A percentile compares a stretch with the other conserved stretches of the same genome.
These are phyloP conservation scores for Artemia sinica DNA, from an alignment of 2,888 invertebrate species.

Conservation along the genomic window DNA sequence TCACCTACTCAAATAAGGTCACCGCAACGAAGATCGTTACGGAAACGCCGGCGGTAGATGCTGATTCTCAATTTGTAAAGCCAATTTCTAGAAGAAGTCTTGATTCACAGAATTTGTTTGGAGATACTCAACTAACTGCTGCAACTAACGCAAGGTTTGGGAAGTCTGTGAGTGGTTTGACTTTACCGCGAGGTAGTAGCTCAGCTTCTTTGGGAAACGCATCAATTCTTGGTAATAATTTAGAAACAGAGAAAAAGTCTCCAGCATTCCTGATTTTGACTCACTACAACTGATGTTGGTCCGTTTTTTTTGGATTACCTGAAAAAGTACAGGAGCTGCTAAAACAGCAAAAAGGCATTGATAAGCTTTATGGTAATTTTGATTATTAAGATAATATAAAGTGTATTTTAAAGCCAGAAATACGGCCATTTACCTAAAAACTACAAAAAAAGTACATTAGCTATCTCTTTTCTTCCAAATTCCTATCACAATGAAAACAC, in stretches of 20 bases:
- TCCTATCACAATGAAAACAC: no score
- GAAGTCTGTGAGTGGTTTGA: not conserved
- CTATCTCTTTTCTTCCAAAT: no score
- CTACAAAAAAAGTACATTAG: no score
- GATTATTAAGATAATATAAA: no score
- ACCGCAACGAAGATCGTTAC: not conserved
- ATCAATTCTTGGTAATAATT: not conserved
- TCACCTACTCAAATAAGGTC: not conserved
- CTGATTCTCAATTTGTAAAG: not conserved
- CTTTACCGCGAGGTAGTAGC: not conserved
- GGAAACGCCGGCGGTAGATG: not conserved
- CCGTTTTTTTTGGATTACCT: slow-evolving; percentile 66
- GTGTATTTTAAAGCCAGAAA: no score
- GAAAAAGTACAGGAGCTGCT: slow-evolving; percentile 49
- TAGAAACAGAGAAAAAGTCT: not conserved
- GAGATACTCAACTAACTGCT: not conserved
- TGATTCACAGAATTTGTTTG: not conserved
- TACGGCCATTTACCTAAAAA: no score
- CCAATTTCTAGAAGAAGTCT: not conserved
- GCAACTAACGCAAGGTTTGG: not conserved
- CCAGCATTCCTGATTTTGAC: slow-evolving; percentile 14
- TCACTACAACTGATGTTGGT: slow-evolving; percentile 29
- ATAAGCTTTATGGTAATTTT: slow-evolving; percentile 56
- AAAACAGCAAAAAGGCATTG: slow-evolving; percentile 55
- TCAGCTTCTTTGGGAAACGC: not conserved